phyloP scores from a whole-genome alignment of 2,113 vertebrate genomes.

The Periophthalmus modestus region DNA sequence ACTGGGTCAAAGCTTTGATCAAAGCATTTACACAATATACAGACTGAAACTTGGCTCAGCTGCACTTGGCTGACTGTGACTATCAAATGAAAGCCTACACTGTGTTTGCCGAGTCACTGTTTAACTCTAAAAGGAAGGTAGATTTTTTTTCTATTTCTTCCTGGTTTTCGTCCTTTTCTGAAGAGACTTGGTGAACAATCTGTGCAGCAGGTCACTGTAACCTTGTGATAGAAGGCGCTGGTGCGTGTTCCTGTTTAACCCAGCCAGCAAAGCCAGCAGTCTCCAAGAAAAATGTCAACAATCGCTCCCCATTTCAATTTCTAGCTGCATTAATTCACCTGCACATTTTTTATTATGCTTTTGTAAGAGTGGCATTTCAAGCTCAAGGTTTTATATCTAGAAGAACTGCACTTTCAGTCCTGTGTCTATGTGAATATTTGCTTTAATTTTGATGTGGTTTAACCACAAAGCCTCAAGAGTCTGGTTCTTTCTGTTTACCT shows the following conservation, averaged over 20 bases:
- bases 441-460: slow-evolving; percentile 8
- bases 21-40: background rate
- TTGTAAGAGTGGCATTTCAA: too few relatives aligned
- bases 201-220: slow-evolving; percentile 77
- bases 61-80: background rate
- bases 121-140: slow-evolving; percentile 12
- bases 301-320: slow-evolving; percentile 40
- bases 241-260: slow-evolving; percentile 57
- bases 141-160: slow-evolving; percentile 57
- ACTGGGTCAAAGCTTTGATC: background rate
- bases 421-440: background rate
- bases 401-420: too few relatives aligned
- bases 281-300: slow-evolving; percentile 57
- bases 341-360: background rate
- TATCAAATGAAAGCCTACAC: slow-evolving; percentile 18
- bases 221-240: slow-evolving; percentile 66
- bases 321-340: background rate
- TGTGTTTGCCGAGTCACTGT: background rate
- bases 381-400: too few relatives aligned
- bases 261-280: slow-evolving; percentile 44
- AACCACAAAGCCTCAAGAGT: background rate
- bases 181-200: slow-evolving; percentile 60
- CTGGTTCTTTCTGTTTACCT: slow-evolving; percentile 7
- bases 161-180: slow-evolving; percentile 49
- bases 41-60: background rate